A percentile compares a stretch with the other conserved stretches of the same genome.
These are phyloP conservation scores for Tangara arthus DNA, from an alignment of 2,797 vertebrate species.

Conservation along the genomic window DNA sequence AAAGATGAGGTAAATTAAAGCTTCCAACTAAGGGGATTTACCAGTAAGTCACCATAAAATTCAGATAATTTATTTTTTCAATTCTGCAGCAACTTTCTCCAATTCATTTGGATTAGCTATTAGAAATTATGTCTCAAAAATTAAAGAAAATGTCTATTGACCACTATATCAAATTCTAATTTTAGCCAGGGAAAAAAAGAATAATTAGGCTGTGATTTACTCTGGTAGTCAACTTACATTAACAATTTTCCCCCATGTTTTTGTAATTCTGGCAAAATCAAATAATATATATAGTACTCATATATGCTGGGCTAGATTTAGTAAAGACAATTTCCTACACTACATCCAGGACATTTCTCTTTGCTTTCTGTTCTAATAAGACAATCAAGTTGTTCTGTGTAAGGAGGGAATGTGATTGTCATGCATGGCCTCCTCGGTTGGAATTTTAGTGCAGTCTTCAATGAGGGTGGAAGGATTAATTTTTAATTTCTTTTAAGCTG, in stretches of 20 bases:
- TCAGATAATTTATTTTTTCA: conserved; percentile 60
- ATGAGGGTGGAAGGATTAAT: neutral
- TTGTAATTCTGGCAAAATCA: conserved; percentile 49
- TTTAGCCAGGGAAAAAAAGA: conserved; percentile 37
- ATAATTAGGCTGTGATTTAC: conserved; percentile 53
- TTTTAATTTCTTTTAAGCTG: neutral
- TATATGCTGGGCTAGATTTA: conserved; percentile 34
- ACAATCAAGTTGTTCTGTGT: neutral
- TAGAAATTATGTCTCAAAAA: conserved; percentile 53
- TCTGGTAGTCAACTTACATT: conserved; percentile 40
- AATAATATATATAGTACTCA: conserved; percentile 32
- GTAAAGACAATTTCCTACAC: conserved; percentile 54
- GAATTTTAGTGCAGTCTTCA: neutral
- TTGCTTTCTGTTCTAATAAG: neutral
- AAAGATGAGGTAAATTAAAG: conserved; percentile 64
- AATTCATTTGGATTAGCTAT: conserved; percentile 45
- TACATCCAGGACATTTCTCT: conserved; percentile 37
- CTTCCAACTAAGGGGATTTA: conserved; percentile 45
- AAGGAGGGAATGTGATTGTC: neutral
- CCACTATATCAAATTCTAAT: conserved; percentile 65
- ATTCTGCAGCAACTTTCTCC: conserved; percentile 53
- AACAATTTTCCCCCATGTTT: neutral
- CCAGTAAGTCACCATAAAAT: conserved; percentile 56
- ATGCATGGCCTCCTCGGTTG: neutral
- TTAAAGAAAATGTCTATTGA: conserved; percentile 59